Base-by-base conservation (phyloP, 2,888 invertebrate species). In the Cryptus armator region DNA sequence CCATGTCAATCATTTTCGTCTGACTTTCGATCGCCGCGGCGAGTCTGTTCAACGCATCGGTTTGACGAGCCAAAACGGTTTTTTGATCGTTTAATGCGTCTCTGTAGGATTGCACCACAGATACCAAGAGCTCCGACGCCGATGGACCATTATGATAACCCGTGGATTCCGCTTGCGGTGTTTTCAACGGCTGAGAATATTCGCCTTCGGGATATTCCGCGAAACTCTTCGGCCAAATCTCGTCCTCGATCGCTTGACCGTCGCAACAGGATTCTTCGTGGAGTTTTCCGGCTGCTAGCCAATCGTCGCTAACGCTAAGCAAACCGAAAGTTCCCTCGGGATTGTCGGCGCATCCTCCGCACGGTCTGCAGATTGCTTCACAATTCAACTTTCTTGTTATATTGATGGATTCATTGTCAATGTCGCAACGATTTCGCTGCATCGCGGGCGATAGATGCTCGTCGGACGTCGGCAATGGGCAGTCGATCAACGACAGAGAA, bases 11-110 rank as follows among this genome's bases (percentile, higher is more conserved):
- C 1, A 85, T 79, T 66, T 67, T 82, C 56, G 85, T 85, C 46
- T 85, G 85, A 59, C 44, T 29, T 14, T 85, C 85, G 16, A 85
- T 75, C 24, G 85, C 85, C 0, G 71, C 24, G 19, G 85, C 85
- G 29, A 85, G 66, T 62, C 85, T 53, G 53, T 80, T 82, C 24
- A 85, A 79, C 7, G 85, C 85, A 1, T 70, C 79, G 7, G 85
- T 85, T 24, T 82, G 85, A n/a, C 32, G 46, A 1, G 48, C 16
- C 44, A 85, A 10, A 29, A 79, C 46, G 14, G 66, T 24, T 37
- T 70, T 82, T 67, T 85, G 85, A 9, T 85, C 82, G 44, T 70
- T 71, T 51, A 85, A 37, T 0, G 82, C 85, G 44, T 82, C 79
- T 43, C 79, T 59, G 29, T 82, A 75, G n/a, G 85, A 82, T 19